Evolutionary conservation across 2,113 vertebrate genomes (phyloP), one percentile per base, ranked within the genome.

Genomic region (Microcebus tavaratra): DNA sequence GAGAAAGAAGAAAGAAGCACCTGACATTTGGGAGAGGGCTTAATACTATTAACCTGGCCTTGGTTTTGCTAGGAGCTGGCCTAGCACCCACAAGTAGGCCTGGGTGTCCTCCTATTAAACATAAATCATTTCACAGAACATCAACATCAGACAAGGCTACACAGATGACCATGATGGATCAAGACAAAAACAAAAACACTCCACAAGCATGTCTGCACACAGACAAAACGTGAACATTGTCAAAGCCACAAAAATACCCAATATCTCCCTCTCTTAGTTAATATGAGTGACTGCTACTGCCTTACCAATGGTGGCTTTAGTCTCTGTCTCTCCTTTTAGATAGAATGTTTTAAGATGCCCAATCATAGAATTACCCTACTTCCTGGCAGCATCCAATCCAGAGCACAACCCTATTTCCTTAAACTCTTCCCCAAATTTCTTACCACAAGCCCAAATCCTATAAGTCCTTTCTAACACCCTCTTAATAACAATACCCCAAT

Each of bases 381-480:
- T 96, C 50, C 59, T 91, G 72, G 75, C 20, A 94, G 39, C 70
- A 93, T 82, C 42, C 81, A 92, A 68, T 70, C 57, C 31, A 92
- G 34, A 88, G 57, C 13, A 83, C 63, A 88, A 92, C 36, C 6
- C 27, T n/a, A 45, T 90, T 97, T 94, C 23, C 85, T 76, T 95
- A 92, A 88, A 88, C 23, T 11, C 18, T 59, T 72, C 88, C 90
- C 59, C 70, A 70, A 90, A 88, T 61, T 70, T 91, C 79, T 97
- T 87, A 92, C 80, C 91, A 72, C 55, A 80, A 81, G 5, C 45
- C 45, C 31, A 92, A 72, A 61, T 86, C 83, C 45, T 86, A 3
- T 83, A 85, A 84, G 42, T 53, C n/a, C 76, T 93, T 88, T 80
- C 89, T 84, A 96, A 67, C 14, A 75, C 27, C 36, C 31, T 94